A percentile compares a stretch with the other conserved stretches of the same genome.
These are phyloP conservation scores for Oplegnathus fasciatus DNA, from an alignment of 2,113 vertebrate species.

Conservation along the genomic window DNA sequence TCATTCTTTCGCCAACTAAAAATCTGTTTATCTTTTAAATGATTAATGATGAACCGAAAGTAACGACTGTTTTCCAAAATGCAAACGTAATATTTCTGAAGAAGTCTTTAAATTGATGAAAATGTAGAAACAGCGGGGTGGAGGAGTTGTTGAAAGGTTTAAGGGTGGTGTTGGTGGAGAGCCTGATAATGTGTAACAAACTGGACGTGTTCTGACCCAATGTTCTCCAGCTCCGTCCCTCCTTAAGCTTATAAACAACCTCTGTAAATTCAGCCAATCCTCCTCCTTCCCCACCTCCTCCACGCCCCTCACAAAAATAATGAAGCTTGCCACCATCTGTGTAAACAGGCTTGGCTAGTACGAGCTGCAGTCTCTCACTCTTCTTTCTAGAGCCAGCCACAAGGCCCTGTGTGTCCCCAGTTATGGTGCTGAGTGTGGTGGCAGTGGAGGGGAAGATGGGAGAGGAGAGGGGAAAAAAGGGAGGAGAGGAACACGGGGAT, in stretches of 20 bases:
- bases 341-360: constrained; percentile 80
- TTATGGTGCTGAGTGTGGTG: constrained; percentile 33
- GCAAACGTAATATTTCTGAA: constrained; percentile 5
- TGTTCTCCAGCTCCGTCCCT: constrained; percentile 61
- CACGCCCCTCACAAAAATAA: constrained; percentile 83
- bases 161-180: constrained; percentile 2
- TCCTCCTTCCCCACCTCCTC: constrained; percentile 65
- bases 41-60: constrained; percentile 36
- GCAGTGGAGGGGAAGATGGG: constrained; percentile 40
- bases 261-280: constrained; percentile 69
- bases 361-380: constrained; percentile 50
- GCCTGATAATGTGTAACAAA: constrained; percentile 44
- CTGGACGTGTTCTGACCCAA: constrained; percentile 57
- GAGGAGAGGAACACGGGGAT: constrained; percentile 44
- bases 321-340: constrained; percentile 84
- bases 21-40: constrained; percentile 48
- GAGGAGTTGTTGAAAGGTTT: constrained; percentile 26
- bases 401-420: constrained; percentile 38
- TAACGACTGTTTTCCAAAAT: neutral
- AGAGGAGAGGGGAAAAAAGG: neutral
- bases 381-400: constrained; percentile 37
- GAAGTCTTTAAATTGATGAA: constrained; percentile 18
- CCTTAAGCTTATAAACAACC: constrained; percentile 77
- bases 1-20: constrained; percentile 9
- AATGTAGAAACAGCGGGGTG: neutral